Conservation (phyloP, 2,888 invertebrate genomes). For the Agonopterix arenella region DNA sequence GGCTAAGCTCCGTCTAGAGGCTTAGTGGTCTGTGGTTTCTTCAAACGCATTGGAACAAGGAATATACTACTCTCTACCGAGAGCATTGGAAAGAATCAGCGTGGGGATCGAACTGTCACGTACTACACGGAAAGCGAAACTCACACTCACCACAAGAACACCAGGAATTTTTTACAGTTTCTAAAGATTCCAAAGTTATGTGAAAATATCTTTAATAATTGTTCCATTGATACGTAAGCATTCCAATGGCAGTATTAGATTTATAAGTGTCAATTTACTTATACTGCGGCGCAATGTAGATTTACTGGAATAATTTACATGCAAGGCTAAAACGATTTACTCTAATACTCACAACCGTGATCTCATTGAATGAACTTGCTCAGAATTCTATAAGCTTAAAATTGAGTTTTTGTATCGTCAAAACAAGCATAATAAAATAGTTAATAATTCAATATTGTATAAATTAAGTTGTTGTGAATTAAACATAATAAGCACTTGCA, state of each 20-base stretch:
- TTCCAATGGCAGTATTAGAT: slow-evolving; percentile 1
- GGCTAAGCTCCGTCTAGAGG: no score
- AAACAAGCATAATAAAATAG: slow-evolving; percentile 2
- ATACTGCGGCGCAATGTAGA: slow-evolving; percentile 16
- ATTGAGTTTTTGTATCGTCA: slow-evolving; percentile 1
- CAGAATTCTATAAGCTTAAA: slow-evolving; percentile 6
- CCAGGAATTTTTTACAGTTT: no score
- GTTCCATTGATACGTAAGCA: no score
- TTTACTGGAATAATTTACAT: slow-evolving; percentile 46
- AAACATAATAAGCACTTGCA: slow-evolving; percentile 8
- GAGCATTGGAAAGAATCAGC: no score
- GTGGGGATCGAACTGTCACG: no score
- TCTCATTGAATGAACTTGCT: slow-evolving; percentile 37
- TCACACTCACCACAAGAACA: no score
- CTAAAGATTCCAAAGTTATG: no score
- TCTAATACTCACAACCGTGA: slow-evolving; percentile 26
- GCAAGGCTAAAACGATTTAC: slow-evolving; percentile 52
- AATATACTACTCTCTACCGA: no score
- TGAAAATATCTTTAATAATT: no score
- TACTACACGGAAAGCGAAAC: no score
- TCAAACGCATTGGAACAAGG: no score
- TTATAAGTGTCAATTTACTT: slow-evolving; percentile 7
- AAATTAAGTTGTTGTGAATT: slow-evolving; percentile 4
- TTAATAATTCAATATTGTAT: background rate
- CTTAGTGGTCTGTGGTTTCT: no score